Base-by-base conservation (phyloP, 1,140 invertebrate genomes). In the Sinella curviseta region DNA sequence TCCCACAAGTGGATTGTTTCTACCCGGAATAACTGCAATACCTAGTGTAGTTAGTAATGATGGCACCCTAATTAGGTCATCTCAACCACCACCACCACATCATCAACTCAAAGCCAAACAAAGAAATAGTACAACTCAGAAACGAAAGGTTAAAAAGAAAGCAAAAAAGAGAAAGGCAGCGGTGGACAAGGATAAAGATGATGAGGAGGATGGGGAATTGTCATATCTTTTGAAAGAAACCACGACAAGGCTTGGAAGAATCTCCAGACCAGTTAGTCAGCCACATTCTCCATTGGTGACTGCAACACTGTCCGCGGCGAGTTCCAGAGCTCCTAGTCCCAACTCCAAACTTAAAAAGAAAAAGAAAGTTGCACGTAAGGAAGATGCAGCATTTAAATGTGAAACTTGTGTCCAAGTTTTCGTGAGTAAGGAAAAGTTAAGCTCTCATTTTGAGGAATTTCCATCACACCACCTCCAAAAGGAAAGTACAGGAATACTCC, bases 381-480 rank as follows among this genome's bases (percentile, higher is more conserved):
- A 77, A 65, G 79, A 35, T 82, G 57, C 12, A 12, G 65, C 28
- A 31, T 33, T 70, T 83, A 54, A 78, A 16, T 83, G 83, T 65
- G 77, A 82, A 75, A 35, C 36, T 17, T 83, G 83, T 70, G 70
- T 31, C 28, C 78, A 81, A 77, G 74, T 82, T n/a, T 83, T 80
- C 76, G 20, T 82, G 31, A 81, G 79, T 4, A 55, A 82, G 48
- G 76, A 79, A 12, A 82, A 81, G 74, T 55, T 83, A 33, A 79
- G 77, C 26, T 48, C 76, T 30, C 83, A 83, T 78, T 83, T 76
- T 48, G 31, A 78, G 20, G 80, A 82, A 39, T 80, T 81, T 78
- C 83, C n/a, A n/a, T n/a, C n/a, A n/a, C n/a, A n/a, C n/a, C n/a
- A n/a, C n/a, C n/a, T 14, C 28, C 60, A n/a, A 26, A 67, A 30